phyloP scores from a whole-genome alignment of 1,140 invertebrate genomes.

The Frieseomelitta varia region DNA sequence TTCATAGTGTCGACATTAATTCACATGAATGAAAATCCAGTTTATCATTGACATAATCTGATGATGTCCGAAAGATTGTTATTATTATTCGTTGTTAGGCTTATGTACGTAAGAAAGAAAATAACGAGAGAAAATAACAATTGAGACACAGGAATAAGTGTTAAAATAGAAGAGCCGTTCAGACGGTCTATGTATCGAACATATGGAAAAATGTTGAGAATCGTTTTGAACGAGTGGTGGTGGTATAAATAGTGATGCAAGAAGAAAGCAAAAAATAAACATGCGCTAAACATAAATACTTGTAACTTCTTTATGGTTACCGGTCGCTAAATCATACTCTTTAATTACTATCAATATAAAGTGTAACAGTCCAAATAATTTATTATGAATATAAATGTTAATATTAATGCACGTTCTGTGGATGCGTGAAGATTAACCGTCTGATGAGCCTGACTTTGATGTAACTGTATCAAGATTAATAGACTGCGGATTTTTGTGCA shows the following conservation, averaged over 20 bases:
- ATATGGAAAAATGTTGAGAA: not conserved
- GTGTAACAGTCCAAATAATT: not conserved
- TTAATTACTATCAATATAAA: not conserved
- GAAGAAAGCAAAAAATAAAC: not conserved
- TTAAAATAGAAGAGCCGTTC: not conserved
- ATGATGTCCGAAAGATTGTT: not conserved
- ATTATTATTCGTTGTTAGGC: not conserved
- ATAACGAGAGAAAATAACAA: not conserved
- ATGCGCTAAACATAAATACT: not conserved
- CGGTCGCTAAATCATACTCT: not conserved
- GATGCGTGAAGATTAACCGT: not conserved
- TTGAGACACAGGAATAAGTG: not conserved
- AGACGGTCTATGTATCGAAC: not conserved
- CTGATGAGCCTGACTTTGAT: not conserved
- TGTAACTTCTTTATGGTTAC: not conserved
- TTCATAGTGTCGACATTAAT: constrained; percentile 36
- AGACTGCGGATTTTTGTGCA: too few species aligned
- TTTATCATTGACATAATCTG: constrained; percentile 43
- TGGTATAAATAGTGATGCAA: not conserved
- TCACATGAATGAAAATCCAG: constrained; percentile 46
- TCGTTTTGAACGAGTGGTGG: not conserved
- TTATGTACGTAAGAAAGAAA: constrained; percentile 9
- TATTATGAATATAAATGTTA: not conserved
- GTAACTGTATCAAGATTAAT: not conserved
- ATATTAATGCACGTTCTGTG: not conserved